Evolutionary conservation across 1,140 invertebrate genomes (phyloP).

Genomic region (Lysiphlebus fabarum): DNA sequence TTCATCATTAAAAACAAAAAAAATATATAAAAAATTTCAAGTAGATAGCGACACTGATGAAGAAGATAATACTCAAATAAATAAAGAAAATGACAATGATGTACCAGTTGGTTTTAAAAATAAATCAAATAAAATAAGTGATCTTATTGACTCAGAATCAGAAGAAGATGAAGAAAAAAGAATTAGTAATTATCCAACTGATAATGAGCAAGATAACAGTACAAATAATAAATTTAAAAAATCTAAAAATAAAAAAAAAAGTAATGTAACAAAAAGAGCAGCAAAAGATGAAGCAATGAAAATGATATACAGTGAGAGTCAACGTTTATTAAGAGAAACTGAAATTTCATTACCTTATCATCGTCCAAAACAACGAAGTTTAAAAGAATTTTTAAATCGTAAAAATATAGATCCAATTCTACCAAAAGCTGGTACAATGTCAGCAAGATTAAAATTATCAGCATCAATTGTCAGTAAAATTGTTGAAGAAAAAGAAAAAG

Average conservation of each 20-base stretch:
- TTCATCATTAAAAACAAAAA: conserved; percentile 6
- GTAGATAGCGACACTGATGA: conserved; percentile 31
- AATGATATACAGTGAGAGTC: conserved; percentile 60
- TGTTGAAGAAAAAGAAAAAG: conserved; percentile 48
- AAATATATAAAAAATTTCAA: conserved; percentile 7
- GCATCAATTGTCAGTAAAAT: conserved; percentile 43
- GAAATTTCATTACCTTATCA: conserved; percentile 74
- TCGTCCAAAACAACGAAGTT: conserved; percentile 66
- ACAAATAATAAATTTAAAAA: conserved; percentile 4
- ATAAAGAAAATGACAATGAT: neutral
- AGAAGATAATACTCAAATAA: conserved; percentile 14
- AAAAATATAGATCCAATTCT: conserved; percentile 36
- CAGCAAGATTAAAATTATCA: conserved; percentile 47
- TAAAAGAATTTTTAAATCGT: conserved; percentile 68
- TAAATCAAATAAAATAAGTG: conserved; percentile 18
- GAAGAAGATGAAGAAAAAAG: conserved; percentile 3
- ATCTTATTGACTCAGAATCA: conserved; percentile 29
- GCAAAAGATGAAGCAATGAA: conserved; percentile 48
- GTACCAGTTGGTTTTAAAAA: neutral
- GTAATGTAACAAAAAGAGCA: conserved; percentile 30
- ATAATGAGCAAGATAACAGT: conserved; percentile 14
- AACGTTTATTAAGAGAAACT: conserved; percentile 68
- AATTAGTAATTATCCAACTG: too few species aligned
- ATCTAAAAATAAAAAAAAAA: conserved; percentile 25
- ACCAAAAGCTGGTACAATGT: conserved; percentile 40